A percentile compares a stretch with the other conserved stretches of the same genome.
Conservation (phyloP, 2,113 vertebrate species). For the Dicaeum eximium region DNA sequence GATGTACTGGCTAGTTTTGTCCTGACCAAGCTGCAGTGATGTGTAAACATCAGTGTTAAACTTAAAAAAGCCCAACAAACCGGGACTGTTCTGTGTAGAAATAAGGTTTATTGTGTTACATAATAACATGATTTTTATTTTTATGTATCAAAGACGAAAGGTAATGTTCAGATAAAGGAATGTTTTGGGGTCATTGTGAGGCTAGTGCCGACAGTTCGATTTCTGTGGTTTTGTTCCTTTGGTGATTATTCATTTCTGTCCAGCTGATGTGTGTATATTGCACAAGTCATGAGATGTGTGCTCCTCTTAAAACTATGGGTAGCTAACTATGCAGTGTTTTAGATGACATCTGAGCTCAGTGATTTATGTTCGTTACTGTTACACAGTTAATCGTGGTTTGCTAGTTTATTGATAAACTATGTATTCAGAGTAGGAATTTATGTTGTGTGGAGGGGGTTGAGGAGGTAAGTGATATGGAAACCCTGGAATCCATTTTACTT, state of each 20-base stretch:
- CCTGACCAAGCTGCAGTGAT: neutral
- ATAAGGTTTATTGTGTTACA: neutral
- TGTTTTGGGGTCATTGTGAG: neutral
- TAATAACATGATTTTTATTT: neutral
- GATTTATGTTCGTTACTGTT: neutral
- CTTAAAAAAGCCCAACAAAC: neutral
- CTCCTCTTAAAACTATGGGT: neutral
- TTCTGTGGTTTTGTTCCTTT: neutral
- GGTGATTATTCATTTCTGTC: neutral
- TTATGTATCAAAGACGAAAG: conserved; percentile 1
- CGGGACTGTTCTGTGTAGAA: neutral
- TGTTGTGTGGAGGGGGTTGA: neutral
- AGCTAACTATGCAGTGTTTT: neutral
- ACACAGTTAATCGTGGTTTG: neutral
- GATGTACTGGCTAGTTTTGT: neutral
- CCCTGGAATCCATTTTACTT: neutral
- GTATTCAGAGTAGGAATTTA: neutral
- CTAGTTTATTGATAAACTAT: neutral
- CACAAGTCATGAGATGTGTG: neutral
- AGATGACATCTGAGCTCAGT: neutral
- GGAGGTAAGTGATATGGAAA: neutral
- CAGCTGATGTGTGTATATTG: neutral
- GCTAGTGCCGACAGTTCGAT: neutral
- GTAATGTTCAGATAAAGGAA: neutral
- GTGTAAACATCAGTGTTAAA: neutral